These are phyloP conservation scores for Dryoscopus gambensis DNA, from an alignment of 2,113 vertebrate genomes.

Conservation along the genomic window DNA sequence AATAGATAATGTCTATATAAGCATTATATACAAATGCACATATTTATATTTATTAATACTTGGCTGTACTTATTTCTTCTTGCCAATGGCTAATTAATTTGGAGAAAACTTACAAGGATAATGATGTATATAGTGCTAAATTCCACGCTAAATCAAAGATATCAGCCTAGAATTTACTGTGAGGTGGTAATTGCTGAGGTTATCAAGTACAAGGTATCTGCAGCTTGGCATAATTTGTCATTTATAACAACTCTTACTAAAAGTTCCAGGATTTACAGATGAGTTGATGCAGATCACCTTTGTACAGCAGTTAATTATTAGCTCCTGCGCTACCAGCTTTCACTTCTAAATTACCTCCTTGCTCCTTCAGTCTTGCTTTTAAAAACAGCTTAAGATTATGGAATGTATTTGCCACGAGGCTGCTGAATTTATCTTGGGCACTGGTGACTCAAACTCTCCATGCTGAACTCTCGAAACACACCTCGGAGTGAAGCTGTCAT, in stretches of 20 bases:
- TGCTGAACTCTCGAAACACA: rapidly evolving
- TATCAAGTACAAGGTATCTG: background rate
- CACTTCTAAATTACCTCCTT: background rate
- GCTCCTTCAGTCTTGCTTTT: background rate
- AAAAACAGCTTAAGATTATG: background rate
- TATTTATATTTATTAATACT: background rate
- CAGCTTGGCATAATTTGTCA: background rate
- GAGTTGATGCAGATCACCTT: conserved; percentile 41
- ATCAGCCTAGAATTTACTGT: background rate
- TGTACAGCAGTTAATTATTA: conserved; percentile 40
- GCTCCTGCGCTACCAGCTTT: background rate
- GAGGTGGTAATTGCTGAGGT: conserved; percentile 6
- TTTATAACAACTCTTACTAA: background rate
- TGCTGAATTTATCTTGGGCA: background rate
- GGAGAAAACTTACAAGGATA: background rate
- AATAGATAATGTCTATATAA: background rate
- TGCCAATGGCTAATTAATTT: background rate
- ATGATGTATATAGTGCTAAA: background rate
- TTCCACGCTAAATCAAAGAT: background rate
- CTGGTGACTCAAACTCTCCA: background rate
- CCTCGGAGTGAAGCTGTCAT: background rate
- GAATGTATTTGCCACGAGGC: background rate
- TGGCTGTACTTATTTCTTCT: background rate
- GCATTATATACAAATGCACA: background rate
- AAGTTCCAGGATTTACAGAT: conserved; percentile 47